Percentiles rank a stretch among this genome's conserved stretches.
Evolutionary conservation across 2,797 vertebrate genomes (phyloP).

Genomic region (Amniataba percoides): DNA sequence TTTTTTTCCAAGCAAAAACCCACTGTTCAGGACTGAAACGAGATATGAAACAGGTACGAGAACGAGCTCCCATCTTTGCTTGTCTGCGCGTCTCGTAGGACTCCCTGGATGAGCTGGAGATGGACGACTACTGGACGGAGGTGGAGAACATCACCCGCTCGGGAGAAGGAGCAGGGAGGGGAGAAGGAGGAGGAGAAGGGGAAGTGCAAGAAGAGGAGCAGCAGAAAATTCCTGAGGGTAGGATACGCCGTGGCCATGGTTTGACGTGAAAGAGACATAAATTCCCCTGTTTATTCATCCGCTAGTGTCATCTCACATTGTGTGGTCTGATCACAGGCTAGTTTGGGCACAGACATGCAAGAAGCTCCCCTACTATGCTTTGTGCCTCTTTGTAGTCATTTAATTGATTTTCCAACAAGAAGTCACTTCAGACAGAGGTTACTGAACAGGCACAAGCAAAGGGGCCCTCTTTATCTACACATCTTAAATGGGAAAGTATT

Average conservation of each 20-base stretch:
- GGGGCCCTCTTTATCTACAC: neutral
- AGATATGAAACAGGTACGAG: constrained; percentile 9
- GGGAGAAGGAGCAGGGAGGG: constrained; percentile 80
- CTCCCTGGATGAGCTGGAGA: constrained; percentile 92
- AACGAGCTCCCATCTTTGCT: neutral
- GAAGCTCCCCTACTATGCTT: no score
- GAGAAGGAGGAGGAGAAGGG: constrained; percentile 75
- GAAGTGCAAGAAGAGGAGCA: constrained; percentile 86
- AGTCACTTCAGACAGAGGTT: neutral
- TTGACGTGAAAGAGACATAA: neutral
- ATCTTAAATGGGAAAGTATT: neutral
- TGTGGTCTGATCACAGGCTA: neutral
- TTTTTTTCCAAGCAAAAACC: constrained; percentile 1
- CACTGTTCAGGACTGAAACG: neutral
- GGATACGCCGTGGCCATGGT: constrained; percentile 36
- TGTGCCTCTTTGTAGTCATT: neutral
- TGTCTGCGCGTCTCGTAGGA: constrained; percentile 79
- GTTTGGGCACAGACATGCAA: neutral
- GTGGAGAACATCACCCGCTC: constrained; percentile 91
- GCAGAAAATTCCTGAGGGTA: constrained; percentile 94
- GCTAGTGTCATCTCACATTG: neutral
- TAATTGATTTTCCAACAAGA: neutral
- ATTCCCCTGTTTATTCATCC: neutral
- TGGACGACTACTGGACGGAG: constrained; percentile 96
- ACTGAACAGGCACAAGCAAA: no score